Base-by-base conservation (phyloP, 2,113 vertebrate genomes). In the Pachypanchax playfairii region DNA sequence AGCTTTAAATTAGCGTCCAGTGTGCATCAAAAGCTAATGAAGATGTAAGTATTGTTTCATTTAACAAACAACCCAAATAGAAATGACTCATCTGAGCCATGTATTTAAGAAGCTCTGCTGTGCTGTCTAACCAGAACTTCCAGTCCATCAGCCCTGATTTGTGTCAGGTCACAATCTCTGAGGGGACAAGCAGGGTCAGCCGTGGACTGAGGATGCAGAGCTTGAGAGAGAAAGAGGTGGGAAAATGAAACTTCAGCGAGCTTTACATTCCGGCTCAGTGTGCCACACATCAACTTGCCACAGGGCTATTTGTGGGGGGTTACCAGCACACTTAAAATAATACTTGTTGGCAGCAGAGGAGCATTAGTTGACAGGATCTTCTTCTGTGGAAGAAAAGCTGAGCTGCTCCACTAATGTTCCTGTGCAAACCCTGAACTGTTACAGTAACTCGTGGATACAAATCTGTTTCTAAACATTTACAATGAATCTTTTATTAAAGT, bases 211-310 rank as follows among this genome's bases (percentile, higher is more conserved):
- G 56, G 55, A 59, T 43, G 21, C n/a, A 25, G 26, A 17, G 47
- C 44, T 46, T 22, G 10, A 22, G 10, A 50, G 10, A 22, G 10
- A 50, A 56, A 2, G 26, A 51, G 39, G 18, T 26, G 65, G 53
- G 35, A 55, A 75, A 73, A 71, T 48, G 12, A 51, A 70, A 74
- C 57, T 70, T 69, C 28, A 69, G 58, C 25, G 21, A 80, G 65
- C 64, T 51, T 54, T 48, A 57, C 41, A 35, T 76, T 42, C 49
- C 48, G 62, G 68, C 42, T 64, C 63, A 77, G 46, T 41, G n/a
- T n/a, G n/a, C n/a, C n/a, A n/a, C n/a, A n/a, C n/a, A n/a, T n/a
- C n/a, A n/a, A n/a, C n/a, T n/a, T n/a, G 82, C 69, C 77, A 69
- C 71, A 0, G 74, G 82, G 69, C 71, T 79, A 65, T 80, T 44